Percentiles rank a stretch among this genome's conserved stretches.
These are phyloP conservation scores for Picus viridis DNA, from an alignment of 2,797 vertebrate genomes.

Conservation along the genomic window DNA sequence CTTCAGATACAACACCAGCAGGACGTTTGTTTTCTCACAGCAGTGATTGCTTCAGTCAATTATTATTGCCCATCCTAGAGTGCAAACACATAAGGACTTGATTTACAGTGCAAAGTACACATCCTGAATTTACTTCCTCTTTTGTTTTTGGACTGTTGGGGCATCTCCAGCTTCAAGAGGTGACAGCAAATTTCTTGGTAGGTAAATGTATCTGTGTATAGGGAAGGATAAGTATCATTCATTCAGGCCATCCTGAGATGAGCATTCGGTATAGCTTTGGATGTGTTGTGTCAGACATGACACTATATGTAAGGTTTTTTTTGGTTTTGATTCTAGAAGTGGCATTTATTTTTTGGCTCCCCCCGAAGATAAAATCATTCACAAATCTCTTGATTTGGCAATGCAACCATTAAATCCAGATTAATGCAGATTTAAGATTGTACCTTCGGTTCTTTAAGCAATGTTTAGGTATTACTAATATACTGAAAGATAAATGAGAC, in stretches of 20 bases:
- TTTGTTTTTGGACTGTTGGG: neutral
- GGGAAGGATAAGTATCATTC: neutral
- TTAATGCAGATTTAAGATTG: slow-evolving; percentile 32
- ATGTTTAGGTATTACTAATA: slow-evolving; percentile 70
- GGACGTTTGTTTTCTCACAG: slow-evolving; percentile 61
- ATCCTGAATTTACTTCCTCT: slow-evolving; percentile 37
- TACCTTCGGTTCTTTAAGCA: slow-evolving; percentile 59
- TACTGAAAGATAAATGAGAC: slow-evolving; percentile 81
- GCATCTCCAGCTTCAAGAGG: neutral
- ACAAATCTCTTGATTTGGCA: neutral
- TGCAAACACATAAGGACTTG: slow-evolving; percentile 53
- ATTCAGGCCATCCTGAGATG: neutral
- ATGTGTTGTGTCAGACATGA: neutral
- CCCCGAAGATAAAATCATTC: neutral
- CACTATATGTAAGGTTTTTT: neutral
- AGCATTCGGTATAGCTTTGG: neutral
- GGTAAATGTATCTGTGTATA: neutral
- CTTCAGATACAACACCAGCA: slow-evolving; percentile 37
- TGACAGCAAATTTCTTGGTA: slow-evolving; percentile 27
- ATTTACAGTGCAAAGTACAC: slow-evolving; percentile 63
- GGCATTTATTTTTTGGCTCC: neutral
- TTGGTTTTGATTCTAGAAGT: neutral
- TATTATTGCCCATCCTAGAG: slow-evolving; percentile 56
- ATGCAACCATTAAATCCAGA: neutral
- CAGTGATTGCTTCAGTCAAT: slow-evolving; percentile 68